phyloP scores from a whole-genome alignment of 2,888 invertebrate species.

The Cataglyphis livida region DNA sequence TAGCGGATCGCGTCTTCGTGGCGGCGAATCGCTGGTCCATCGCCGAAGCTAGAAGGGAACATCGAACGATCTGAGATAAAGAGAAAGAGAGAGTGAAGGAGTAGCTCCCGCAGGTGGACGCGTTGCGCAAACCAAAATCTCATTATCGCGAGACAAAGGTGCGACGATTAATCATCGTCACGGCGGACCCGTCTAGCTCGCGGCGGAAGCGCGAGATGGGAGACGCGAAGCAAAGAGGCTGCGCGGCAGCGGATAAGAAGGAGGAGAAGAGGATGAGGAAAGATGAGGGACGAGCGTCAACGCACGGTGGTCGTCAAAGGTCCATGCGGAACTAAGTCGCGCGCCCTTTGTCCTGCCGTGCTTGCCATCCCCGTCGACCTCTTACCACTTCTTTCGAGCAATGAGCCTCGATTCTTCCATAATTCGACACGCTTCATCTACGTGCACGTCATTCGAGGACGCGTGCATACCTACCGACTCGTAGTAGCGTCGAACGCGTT shows the following conservation, averaged over 20 bases:
- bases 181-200: slow-evolving; percentile 70
- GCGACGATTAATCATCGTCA: slow-evolving; percentile 81
- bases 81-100: slow-evolving; percentile 32
- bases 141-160: slow-evolving; percentile 83
- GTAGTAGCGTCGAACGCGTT: slow-evolving; percentile 61
- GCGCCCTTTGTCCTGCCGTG: slow-evolving; percentile 69
- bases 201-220: slow-evolving; percentile 72
- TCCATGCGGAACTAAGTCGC: slow-evolving; percentile 74
- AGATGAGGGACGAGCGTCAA: slow-evolving; percentile 66
- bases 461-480: slow-evolving; percentile 40
- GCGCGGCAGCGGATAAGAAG: slow-evolving; percentile 42
- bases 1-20: slow-evolving; percentile 34
- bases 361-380: slow-evolving; percentile 16
- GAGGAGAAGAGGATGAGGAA: slow-evolving; percentile 17
- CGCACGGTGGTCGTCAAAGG: slow-evolving; percentile 66
- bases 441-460: slow-evolving; percentile 56
- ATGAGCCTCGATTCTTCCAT: slow-evolving; percentile 67
- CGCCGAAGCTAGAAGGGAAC: slow-evolving; percentile 24
- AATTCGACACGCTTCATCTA: slow-evolving; percentile 76
- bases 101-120: slow-evolving; percentile 70
- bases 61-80: slow-evolving; percentile 37
- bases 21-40: slow-evolving; percentile 33
- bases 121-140: slow-evolving; percentile 80
- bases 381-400: slow-evolving; percentile 49
- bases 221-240: slow-evolving; percentile 46